These are phyloP conservation scores for Oxyura jamaicensis DNA, from an alignment of 2,113 vertebrate genomes.

Conservation along the genomic window DNA sequence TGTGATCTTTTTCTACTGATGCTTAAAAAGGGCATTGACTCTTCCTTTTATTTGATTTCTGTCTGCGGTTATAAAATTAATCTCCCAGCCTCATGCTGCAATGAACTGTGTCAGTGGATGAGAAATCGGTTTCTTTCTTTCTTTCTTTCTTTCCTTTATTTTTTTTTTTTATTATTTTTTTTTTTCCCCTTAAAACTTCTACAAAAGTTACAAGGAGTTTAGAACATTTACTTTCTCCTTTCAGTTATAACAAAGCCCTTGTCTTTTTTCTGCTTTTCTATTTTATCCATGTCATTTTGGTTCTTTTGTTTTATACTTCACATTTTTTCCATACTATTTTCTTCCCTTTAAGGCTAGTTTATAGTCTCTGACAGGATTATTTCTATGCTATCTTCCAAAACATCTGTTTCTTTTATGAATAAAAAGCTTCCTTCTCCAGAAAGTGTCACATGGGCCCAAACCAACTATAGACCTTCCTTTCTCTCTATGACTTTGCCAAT, in stretches of 20 bases:
- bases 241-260: slow-evolving; percentile 61
- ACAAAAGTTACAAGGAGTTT: slow-evolving; percentile 57
- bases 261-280: slow-evolving; percentile 59
- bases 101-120: slow-evolving; percentile 59
- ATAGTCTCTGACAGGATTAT: slow-evolving; percentile 73
- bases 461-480: slow-evolving; percentile 57
- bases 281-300: slow-evolving; percentile 69
- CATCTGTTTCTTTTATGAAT: slow-evolving; percentile 77
- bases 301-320: slow-evolving; percentile 72
- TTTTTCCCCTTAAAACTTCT: slow-evolving; percentile 53
- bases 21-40: slow-evolving; percentile 68
- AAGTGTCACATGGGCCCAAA: slow-evolving; percentile 60
- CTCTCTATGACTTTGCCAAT: neutral
- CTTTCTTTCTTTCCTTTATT: no score
- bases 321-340: slow-evolving; percentile 53
- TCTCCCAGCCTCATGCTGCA: slow-evolving; percentile 45
- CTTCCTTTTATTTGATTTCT: slow-evolving; percentile 69
- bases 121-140: slow-evolving; percentile 17
- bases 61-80: slow-evolving; percentile 69
- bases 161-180: no score
- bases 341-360: slow-evolving; percentile 68
- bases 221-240: slow-evolving; percentile 49
- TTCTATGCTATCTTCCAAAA: slow-evolving; percentile 76
- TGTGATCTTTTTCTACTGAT: slow-evolving; percentile 62
- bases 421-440: slow-evolving; percentile 70